Conservation (phyloP, 2,113 vertebrate species). For the Atractosteus spatula region DNA sequence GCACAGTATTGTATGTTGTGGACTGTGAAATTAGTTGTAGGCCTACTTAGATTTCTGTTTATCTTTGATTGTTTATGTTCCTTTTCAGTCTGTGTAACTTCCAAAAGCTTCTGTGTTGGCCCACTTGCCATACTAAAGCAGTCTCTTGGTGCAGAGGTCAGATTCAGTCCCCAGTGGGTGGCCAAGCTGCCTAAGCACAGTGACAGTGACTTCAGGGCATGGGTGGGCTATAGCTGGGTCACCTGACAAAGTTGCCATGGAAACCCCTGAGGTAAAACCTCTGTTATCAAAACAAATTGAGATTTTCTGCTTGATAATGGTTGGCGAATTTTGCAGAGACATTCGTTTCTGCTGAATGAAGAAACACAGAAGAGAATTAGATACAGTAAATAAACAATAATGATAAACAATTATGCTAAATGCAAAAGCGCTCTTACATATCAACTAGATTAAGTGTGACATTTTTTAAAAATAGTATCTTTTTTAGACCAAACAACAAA, state of each 20-base stretch:
- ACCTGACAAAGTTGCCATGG: constrained; percentile 64
- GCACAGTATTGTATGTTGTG: no score
- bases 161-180: constrained; percentile 34
- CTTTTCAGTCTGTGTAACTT: background rate
- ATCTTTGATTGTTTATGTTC: background rate
- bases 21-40: no score
- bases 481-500: background rate
- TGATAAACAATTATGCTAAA: background rate
- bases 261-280: constrained; percentile 51
- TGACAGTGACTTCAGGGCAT: constrained; percentile 51
- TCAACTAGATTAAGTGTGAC: no score
- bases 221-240: constrained; percentile 45
- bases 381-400: background rate
- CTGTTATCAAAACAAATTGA: constrained; percentile 64
- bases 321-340: constrained; percentile 54
- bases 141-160: constrained; percentile 24
- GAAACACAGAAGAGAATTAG: constrained; percentile 34
- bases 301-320: constrained; percentile 63
- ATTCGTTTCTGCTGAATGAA: constrained; percentile 41
- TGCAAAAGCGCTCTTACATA: no score
- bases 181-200: constrained; percentile 44
- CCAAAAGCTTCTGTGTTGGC: background rate
- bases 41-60: background rate
- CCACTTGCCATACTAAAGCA: constrained; percentile 24
- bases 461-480: no score